phyloP scores from a whole-genome alignment of 2,113 vertebrate genomes.

The Triplophysa siluroides region DNA sequence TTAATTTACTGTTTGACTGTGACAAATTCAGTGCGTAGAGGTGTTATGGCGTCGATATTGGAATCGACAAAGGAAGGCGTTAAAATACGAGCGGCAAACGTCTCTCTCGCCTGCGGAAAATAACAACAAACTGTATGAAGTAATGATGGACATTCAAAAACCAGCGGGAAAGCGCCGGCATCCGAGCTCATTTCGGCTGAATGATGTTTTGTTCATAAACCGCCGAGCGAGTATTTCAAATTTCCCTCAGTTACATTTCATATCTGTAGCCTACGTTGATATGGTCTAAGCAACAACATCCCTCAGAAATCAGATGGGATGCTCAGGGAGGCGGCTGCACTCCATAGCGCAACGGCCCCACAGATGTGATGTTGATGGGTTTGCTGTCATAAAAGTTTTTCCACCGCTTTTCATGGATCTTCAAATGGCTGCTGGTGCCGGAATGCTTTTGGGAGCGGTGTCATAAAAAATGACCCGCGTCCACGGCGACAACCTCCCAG shows the following conservation, averaged over 20 bases:
- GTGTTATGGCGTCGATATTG: not conserved
- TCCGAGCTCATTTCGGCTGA: not conserved
- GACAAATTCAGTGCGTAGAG: slow-evolving; percentile 2
- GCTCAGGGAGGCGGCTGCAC: not conserved
- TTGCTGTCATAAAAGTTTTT: slow-evolving; percentile 14
- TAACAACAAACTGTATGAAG: not conserved
- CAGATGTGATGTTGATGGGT: slow-evolving; percentile 14
- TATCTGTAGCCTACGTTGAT: not conserved
- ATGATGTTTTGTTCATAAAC: not conserved
- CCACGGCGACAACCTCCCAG: slow-evolving; percentile 48
- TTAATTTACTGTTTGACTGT: not conserved
- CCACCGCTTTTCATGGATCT: not conserved
- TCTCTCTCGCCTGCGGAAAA: not conserved
- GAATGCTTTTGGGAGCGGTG: slow-evolving; percentile 35
- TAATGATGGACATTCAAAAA: slow-evolving; percentile 15
- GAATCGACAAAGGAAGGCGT: not conserved
- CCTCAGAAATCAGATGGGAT: not conserved
- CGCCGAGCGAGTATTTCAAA: not conserved
- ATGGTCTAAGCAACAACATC: not conserved
- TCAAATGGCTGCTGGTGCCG: slow-evolving; percentile 14
- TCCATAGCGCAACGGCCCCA: not conserved
- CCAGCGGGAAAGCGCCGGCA: not conserved
- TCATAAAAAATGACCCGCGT: slow-evolving; percentile 49
- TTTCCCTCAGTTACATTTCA: not conserved
- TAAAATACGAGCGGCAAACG: not conserved